Evolutionary conservation across 2,797 vertebrate species (phyloP).

Genomic region (Channallabes apus): DNA sequence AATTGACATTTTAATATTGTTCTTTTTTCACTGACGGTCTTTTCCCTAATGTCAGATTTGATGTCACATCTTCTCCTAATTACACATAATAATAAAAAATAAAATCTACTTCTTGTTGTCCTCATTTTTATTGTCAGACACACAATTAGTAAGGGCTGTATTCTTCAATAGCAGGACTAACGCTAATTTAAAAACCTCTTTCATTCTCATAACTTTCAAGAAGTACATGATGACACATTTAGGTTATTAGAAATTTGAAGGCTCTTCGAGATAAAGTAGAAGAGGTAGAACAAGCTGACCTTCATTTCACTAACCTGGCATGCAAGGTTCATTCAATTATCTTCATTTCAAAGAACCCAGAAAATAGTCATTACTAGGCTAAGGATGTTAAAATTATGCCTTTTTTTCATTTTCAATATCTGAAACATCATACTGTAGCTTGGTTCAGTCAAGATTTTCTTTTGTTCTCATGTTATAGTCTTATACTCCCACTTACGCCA

Average conservation of each 20-base stretch:
- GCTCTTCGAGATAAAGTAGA: background rate
- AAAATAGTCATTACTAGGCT: background rate
- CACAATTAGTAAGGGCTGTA: background rate
- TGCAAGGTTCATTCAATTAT: conserved; percentile 9
- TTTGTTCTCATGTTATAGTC: conserved; percentile 2
- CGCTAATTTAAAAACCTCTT: background rate
- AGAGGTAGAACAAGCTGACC: conserved; percentile 23
- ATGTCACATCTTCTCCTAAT: background rate
- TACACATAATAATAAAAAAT: background rate
- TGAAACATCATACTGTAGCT: background rate
- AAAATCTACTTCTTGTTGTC: background rate
- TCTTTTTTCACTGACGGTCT: background rate
- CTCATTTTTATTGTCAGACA: background rate
- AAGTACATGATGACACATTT: conserved; percentile 1
- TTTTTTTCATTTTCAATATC: background rate
- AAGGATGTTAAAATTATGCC: background rate
- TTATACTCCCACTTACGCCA: background rate
- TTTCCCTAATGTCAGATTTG: background rate
- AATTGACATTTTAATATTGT: background rate
- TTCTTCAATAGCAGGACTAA: background rate
- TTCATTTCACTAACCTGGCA: conserved; percentile 10
- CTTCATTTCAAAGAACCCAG: background rate
- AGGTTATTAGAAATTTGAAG: conserved; percentile 8
- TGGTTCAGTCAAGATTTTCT: background rate
- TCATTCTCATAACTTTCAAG: background rate